Base-by-base conservation (phyloP, 2,797 vertebrate species). In the Jordanella pulchra region DNA sequence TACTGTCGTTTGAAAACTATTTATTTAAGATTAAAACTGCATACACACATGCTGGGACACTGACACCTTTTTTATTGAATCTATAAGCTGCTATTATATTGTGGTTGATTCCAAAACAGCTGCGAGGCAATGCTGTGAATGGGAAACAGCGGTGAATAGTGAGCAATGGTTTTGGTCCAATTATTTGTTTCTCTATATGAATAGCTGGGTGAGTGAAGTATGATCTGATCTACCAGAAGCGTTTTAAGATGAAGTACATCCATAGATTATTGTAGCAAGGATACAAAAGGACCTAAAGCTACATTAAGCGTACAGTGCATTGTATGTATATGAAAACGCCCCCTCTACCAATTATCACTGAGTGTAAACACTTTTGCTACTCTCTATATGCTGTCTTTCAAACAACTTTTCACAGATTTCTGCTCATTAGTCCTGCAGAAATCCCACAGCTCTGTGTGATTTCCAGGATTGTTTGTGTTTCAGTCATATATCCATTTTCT, bases 91-190 rank as follows among this genome's bases (percentile, higher is more conserved):
- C 68, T 69, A 75, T 82, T 76, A 65, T 78, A 78, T 82, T 65
- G 67, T 64, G 72, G 74, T 65, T 84, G 73, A 71, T 84, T 79
- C 84, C 65, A 70, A 73, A 84, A 84, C 79, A 86, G 69, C 82
- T 83, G 65, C 68, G 45, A 72, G 76, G 81, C 65, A 71, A 73
- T 50, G 72, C 75, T 84, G 81, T 23, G 4, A 50, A 61, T 69
- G 70, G 44, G 65, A 75, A 71, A 74, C 60, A 69, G 63, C 65
- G 67, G 56, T 68, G 54, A 84, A 44, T 28, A 32, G 12, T 28
- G 44, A 30, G 21, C 6, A 64, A 55, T 54, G 30, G 47, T 69
- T 45, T n/a, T 56, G n/a, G 58, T 73, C 35, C 56, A 67, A 67
- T 27, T 32, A 56, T 48, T 28, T 50, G 25, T 69, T 56, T 61